Base-by-base conservation (phyloP, 2,113 vertebrate genomes). In the Numenius arquata region DNA sequence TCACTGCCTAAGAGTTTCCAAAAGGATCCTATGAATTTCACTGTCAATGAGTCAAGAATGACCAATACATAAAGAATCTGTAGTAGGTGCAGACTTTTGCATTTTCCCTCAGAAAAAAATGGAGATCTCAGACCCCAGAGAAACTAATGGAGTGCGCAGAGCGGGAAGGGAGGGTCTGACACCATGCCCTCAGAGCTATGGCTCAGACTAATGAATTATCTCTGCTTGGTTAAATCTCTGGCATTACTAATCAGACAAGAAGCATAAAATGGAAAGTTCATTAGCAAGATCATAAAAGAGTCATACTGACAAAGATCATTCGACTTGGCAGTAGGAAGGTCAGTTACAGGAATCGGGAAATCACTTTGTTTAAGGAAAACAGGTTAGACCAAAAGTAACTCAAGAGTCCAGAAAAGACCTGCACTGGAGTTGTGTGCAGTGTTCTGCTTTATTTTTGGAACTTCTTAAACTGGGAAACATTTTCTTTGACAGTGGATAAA, bases 221-320 rank as follows among this genome's bases (percentile, higher is more conserved):
- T 80, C 89, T 93, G 94, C 96, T 96, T 92, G 58, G 88, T 89
- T 97, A 97, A 96, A 95, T 84, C 93, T 94, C 95, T 96, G 88
- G 93, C 93, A 93, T 90, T 91, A 76, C 96, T 94, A 97, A 95
- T 91, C 95, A 97, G 91, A 93, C 95, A 91, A 97, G 93, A 90
- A 95, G 95, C 92, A 95, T 91, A 92, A 95, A 97, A 97, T 3
- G 43, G 73, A 92, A 90, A 89, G 84, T 96, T 96, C 94, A 95
- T 97, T 97, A 97, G 91, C 56, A 74, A 96, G 94, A 96, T 81
- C 87, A 93, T 94, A 91, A 89, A 90, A 70, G 61, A 95, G 93
- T 92, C 97, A 93, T 53, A 67, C 96, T 92, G 93, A 95, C 73
- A 97, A 66, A 93, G 79, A 94, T 95, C 93, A 68, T 85, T 88